phyloP scores from a whole-genome alignment of 2,797 vertebrate species.

The Phrynocephalus vlangalii region DNA sequence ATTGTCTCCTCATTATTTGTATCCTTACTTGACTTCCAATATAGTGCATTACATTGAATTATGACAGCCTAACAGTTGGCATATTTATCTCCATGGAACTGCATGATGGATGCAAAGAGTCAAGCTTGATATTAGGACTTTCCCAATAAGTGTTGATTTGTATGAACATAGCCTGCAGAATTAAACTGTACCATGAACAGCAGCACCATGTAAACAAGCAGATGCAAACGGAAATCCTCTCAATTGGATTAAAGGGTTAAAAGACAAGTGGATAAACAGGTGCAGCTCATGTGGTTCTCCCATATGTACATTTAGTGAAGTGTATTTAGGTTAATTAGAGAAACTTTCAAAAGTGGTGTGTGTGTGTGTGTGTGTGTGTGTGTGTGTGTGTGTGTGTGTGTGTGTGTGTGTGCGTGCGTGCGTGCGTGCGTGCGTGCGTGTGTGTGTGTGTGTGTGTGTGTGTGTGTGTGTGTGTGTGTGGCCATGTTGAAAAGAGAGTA shows the following conservation, averaged over 20 bases:
- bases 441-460: no score
- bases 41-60: neutral
- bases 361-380: neutral
- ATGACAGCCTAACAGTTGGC: neutral
- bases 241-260: constrained; percentile 25
- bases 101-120: neutral
- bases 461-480: neutral
- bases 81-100: neutral
- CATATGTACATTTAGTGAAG: constrained; percentile 11
- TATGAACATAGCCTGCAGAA: neutral
- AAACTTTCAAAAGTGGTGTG: constrained; percentile 1
- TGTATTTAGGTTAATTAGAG: constrained; percentile 26
- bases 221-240: constrained; percentile 37
- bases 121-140: neutral
- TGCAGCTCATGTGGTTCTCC: constrained; percentile 4
- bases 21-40: neutral
- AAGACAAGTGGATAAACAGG: constrained; percentile 25
- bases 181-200: constrained; percentile 6
- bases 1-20: neutral
- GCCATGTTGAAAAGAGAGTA: neutral
- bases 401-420: neutral
- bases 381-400: no score
- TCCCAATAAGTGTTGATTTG: neutral
- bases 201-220: constrained; percentile 23
- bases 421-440: neutral